Evolutionary conservation across 2,888 invertebrate genomes (phyloP), one percentile per base, ranked within the genome.

Genomic region (Aleiodes leptofemur): DNA sequence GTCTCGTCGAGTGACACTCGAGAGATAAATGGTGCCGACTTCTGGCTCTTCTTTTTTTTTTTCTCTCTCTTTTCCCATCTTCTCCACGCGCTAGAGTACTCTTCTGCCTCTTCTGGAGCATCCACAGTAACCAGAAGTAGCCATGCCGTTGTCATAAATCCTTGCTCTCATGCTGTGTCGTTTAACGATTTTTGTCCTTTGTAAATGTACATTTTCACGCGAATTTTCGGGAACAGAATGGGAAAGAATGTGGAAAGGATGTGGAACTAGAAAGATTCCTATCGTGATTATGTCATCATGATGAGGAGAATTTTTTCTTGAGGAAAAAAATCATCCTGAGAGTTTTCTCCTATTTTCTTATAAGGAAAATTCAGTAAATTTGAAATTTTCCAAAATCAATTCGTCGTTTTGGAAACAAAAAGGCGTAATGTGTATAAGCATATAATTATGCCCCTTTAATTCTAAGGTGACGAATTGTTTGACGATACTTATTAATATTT

Each of bases 11-110:
- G 80, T 84, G 85, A 84, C 86, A 84, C 83, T 85, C 82, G 83
- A 87, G 86, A 86, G 86, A 87, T 86, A 85, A 87, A 87, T 87
- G 85, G 84, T 77, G 68, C 72, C 31, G 72, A 72, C 76, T 72
- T 72, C 72, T 75, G 70, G 74, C 16, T 50, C 6, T 6, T 34
- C 6, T 6, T 34, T 34, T 34, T 6, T 34, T 34, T 6, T 31
- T 31, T 31, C 31, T 3, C 31, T 5, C 31, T 50, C 64, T 64
- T 61, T 55, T 53, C 72, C 71, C 43, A 23, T 72, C 48, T 48
- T 59, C 64, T 50, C 57, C 64, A 38, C 59, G 48, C 50, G 43
- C 31, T 14, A 59, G n/a, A 57, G 57, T 55, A 13, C 29, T 66
- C 53, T 38, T 38, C 38, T 43, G 43, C 9, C 43, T 43, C 43